phyloP scores from a whole-genome alignment of 37 sponge, comb jelly and placozoan species.

The Mnemiopsis leidyi region DNA sequence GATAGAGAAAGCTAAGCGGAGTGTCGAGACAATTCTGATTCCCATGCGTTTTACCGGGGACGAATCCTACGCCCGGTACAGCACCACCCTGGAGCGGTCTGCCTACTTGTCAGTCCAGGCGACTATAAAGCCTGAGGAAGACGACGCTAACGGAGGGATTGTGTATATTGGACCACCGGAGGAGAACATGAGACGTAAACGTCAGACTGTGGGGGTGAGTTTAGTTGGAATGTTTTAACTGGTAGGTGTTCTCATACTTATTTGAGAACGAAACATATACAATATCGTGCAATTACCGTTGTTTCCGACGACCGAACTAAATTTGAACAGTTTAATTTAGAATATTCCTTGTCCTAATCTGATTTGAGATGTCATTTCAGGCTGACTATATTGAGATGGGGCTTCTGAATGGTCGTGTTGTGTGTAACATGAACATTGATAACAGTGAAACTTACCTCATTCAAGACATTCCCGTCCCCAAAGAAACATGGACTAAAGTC shows the following conservation, averaged over 20 bases:
- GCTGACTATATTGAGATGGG: neutral
- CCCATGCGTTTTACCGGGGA: conserved; percentile 45
- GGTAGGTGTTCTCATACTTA: no score
- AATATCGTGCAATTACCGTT: no score
- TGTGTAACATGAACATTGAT: conserved; percentile 7
- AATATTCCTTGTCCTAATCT: no score
- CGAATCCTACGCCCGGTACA: neutral
- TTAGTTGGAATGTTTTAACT: no score
- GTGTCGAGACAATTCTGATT: conserved; percentile 8
- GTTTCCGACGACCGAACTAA: no score
- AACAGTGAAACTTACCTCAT: neutral
- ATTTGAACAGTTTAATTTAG: no score
- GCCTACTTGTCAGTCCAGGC: neutral
- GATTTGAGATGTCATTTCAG: no score
- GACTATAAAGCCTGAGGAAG: neutral
- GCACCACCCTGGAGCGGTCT: no score
- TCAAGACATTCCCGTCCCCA: neutral
- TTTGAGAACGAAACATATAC: no score
- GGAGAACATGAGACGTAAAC: neutral
- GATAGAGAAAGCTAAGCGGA: conserved; percentile 25
- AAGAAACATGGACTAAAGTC: neutral
- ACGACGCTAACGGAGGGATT: neutral
- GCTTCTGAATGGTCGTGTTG: neutral
- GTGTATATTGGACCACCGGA: conserved; percentile 1
- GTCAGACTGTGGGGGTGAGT: neutral